phyloP scores from a whole-genome alignment of 2,888 invertebrate species.

The Meganola albula region DNA sequence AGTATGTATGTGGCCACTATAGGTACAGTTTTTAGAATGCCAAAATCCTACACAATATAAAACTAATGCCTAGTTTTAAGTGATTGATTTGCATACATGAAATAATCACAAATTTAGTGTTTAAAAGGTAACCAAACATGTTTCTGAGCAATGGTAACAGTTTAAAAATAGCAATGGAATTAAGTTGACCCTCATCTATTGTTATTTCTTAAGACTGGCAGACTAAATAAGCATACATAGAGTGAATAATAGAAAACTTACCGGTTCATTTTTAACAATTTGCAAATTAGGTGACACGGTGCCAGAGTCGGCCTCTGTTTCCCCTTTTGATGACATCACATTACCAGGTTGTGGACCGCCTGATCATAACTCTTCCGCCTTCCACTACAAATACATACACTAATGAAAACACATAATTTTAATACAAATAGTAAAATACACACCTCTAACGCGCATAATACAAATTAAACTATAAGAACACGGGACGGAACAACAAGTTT shows the following conservation, averaged over 20 bases:
- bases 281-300: constrained; percentile 68
- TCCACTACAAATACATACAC: constrained; percentile 55
- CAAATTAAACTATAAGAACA: constrained; percentile 37
- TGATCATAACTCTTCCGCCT: constrained; percentile 75
- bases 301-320: constrained; percentile 77
- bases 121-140: no score
- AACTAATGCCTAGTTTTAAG: no score
- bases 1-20: no score
- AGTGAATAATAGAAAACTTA: constrained; percentile 37
- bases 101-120: no score
- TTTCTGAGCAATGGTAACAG: no score
- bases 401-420: constrained; percentile 28
- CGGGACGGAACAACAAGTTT: constrained; percentile 57
- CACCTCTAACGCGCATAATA: constrained; percentile 29
- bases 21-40: no score
- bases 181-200: no score
- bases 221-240: no score
- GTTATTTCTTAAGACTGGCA: no score
- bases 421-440: constrained; percentile 22
- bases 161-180: no score
- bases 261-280: constrained; percentile 61
- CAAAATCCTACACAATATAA: no score
- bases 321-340: constrained; percentile 79
- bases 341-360: constrained; percentile 63
- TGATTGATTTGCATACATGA: no score